Base-by-base conservation (phyloP, 1,140 invertebrate species). In the Drosophila mauritiana region DNA sequence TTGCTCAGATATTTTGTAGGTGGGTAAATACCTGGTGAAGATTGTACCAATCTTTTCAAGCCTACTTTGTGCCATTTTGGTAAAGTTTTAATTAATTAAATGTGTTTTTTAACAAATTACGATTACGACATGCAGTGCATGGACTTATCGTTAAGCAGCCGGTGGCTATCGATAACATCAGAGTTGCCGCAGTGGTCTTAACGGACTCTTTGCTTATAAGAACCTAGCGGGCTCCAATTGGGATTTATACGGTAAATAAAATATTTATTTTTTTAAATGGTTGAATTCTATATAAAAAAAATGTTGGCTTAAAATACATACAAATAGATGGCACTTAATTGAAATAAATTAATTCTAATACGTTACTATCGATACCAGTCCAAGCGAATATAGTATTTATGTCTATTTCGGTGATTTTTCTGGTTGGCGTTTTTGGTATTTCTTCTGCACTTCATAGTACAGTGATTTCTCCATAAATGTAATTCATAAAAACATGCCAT, bases 1-100 rank as follows among this genome's bases (percentile, higher is more conserved):
- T n/a, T 8, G 15, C 1, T 5, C 4, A 15, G 1, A 6, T 7
- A 7, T 11, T 64, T 3, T 3, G 2, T 11, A 4, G 4, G 0
- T 0, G 3, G 0, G 1, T 2, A 31, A 54, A n/a, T 65, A 96
- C 95, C 96, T 94, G 2, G 94, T 93, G 80, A 94, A 96, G 79
- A 96, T 95, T 10, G 95, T 96, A 46, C 96, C 95, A 84, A 96
- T 94, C 92, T 94, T 95, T 92, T 96, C 95, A 54, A 96, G 92
- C 82, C 95, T 94, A 86, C 95, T 96, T 49, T 93, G 92, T 17
- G 95, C 95, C 95, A 95, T 95, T 34, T 17, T 76, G 13, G n/a
- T 13, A 37, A 3, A 31, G 17, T 69, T 85, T 59, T 63, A 70
- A 53, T 70, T 73, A n/a, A 62, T 76, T 74, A 57, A 56, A 22